phyloP scores from a whole-genome alignment of 2,888 invertebrate species.

The Meiosimyza decipiens region DNA sequence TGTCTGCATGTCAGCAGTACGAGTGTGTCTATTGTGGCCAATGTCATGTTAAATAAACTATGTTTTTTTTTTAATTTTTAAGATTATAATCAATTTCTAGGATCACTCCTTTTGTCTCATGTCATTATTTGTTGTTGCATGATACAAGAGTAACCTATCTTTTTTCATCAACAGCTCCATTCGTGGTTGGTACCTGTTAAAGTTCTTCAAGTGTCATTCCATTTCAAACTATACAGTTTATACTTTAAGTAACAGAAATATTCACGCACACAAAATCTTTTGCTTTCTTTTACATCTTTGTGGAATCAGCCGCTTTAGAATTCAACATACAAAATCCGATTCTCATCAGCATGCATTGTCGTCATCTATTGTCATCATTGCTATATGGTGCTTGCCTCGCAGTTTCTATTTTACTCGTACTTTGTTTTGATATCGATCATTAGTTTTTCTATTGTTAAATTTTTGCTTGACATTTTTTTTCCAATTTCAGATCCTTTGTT shows the following conservation, averaged over 20 bases:
- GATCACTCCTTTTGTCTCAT: conserved; percentile 47
- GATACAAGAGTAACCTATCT: too few relatives aligned
- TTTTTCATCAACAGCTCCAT: not conserved
- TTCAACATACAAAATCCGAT: conserved; percentile 31
- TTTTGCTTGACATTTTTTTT: conserved; percentile 43
- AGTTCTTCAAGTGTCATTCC: not conserved
- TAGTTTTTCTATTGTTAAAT: conserved; percentile 43
- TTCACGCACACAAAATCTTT: too few relatives aligned
- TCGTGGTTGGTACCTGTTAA: not conserved
- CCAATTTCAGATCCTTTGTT: conserved; percentile 1
- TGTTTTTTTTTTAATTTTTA: not conserved
- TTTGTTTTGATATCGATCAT: conserved; percentile 43
- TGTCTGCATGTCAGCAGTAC: conserved; percentile 7
- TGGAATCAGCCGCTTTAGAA: too few relatives aligned
- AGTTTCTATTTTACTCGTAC: conserved; percentile 5
- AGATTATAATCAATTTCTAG: conserved; percentile 50
- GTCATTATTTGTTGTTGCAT: conserved; percentile 19
- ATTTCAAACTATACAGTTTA: too few relatives aligned
- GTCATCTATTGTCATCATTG: conserved; percentile 47
- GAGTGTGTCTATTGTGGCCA: not conserved
- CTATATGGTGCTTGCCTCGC: conserved; percentile 21
- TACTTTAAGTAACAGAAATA: too few relatives aligned
- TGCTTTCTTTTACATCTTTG: too few relatives aligned
- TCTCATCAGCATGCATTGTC: conserved; percentile 50
- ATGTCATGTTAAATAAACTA: not conserved